phyloP scores from a whole-genome alignment of 2,113 vertebrate genomes.

The Pachycephala philippinensis region DNA sequence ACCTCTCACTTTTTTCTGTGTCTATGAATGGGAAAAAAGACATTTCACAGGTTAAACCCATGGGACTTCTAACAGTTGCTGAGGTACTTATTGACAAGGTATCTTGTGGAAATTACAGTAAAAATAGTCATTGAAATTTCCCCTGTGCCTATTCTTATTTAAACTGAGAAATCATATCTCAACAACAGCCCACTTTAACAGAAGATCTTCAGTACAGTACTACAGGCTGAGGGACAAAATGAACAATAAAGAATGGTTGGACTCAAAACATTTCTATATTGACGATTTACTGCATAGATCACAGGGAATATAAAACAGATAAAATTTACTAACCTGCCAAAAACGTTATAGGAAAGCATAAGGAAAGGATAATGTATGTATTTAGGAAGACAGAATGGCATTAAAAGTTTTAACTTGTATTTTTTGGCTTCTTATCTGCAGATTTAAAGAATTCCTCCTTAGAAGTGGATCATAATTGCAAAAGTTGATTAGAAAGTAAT shows the following conservation, averaged over 20 bases:
- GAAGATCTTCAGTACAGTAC: background rate
- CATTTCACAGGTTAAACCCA: slow-evolving; percentile 6
- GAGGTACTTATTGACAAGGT: background rate
- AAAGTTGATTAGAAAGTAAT: slow-evolving; percentile 53
- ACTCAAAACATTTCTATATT: background rate
- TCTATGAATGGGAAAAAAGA: background rate
- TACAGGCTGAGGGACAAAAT: background rate
- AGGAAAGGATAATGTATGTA: background rate
- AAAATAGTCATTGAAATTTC: background rate
- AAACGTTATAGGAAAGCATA: background rate
- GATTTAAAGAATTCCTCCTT: background rate
- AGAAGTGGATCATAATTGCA: background rate
- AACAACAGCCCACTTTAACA: background rate
- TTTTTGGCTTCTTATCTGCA: background rate
- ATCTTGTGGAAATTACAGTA: background rate
- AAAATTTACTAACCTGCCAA: background rate
- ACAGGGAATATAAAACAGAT: background rate
- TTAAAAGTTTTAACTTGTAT: background rate
- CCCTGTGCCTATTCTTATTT: background rate
- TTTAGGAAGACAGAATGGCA: background rate
- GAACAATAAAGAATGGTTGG: background rate
- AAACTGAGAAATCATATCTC: background rate
- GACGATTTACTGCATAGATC: background rate
- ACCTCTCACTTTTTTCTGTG: background rate
- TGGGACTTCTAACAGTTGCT: background rate